Percentiles rank a stretch among this genome's conserved stretches.
These are phyloP conservation scores for Tetrapedia diversipes DNA, from an alignment of 2,888 invertebrate genomes.

Conservation along the genomic window DNA sequence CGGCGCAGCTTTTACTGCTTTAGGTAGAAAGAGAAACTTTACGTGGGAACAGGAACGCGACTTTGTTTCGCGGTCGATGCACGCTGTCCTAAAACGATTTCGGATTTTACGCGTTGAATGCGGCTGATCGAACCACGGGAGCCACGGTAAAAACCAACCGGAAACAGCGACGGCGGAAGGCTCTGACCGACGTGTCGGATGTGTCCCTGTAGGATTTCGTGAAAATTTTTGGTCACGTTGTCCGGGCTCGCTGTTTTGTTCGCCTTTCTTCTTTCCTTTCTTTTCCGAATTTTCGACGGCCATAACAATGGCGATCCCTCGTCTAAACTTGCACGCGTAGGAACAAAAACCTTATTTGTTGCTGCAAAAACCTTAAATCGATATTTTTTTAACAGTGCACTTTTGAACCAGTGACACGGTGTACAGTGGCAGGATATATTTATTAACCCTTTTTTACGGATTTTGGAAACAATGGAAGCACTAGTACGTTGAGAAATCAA, in stretches of 20 bases:
- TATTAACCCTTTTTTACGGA: too few relatives aligned
- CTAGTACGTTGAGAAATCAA: too few relatives aligned
- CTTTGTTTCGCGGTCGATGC: conserved; percentile 52
- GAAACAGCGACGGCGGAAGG: conserved; percentile 42
- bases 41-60: not conserved
- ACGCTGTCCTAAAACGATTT: conserved; percentile 50
- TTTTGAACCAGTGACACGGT: too few relatives aligned
- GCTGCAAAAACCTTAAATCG: not conserved
- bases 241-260: conserved; percentile 25
- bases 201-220: conserved; percentile 35
- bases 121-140: conserved; percentile 50
- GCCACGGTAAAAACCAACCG: conserved; percentile 30
- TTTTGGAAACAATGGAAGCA: too few relatives aligned
- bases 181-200: conserved; percentile 51
- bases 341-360: not conserved
- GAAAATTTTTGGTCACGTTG: conserved; percentile 36
- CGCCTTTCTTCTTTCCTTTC: not conserved
- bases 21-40: conserved; percentile 14
- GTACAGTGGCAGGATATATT: too few relatives aligned
- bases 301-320: not conserved
- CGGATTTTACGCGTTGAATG: conserved; percentile 59
- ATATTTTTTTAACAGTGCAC: too few relatives aligned
- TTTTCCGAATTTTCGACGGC: not conserved
- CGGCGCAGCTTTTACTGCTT: not conserved
- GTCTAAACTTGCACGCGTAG: not conserved